Percentiles rank a stretch among this genome's conserved stretches.
Evolutionary conservation across 2,797 vertebrate species (phyloP).

Genomic region (Pachyuromys duprasi): DNA sequence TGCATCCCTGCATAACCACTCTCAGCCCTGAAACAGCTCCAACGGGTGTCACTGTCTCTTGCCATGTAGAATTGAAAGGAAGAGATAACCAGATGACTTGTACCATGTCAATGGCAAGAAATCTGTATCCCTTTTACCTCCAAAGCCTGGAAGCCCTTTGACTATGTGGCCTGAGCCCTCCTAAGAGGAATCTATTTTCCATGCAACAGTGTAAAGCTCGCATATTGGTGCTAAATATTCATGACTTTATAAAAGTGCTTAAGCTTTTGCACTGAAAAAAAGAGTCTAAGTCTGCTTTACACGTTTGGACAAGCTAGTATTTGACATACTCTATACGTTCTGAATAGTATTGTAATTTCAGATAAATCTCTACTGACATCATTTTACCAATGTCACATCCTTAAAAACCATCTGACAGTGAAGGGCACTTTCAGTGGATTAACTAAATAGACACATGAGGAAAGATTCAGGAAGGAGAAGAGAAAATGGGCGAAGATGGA

Average conservation of each 20-base stretch:
- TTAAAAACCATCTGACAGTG: conserved; percentile 65
- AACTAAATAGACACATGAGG: conserved; percentile 36
- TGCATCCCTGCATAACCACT: neutral
- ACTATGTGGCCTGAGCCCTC: conserved; percentile 61
- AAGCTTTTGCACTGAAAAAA: conserved; percentile 53
- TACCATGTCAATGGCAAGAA: conserved; percentile 61
- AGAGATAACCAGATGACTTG: conserved; percentile 69
- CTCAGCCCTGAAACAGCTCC: neutral
- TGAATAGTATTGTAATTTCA: conserved; percentile 80
- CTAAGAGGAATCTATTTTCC: conserved; percentile 72
- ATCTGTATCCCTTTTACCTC: conserved; percentile 69
- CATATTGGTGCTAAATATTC: conserved; percentile 78
- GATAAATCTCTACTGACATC: conserved; percentile 77
- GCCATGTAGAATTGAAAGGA: conserved; percentile 50
- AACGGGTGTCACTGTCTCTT: conserved; percentile 28
- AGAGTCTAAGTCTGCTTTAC: conserved; percentile 69
- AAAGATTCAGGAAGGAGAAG: neutral
- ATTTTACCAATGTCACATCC: conserved; percentile 61
- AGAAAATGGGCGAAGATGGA: neutral
- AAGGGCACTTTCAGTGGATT: conserved; percentile 64
- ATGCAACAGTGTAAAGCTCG: conserved; percentile 67
- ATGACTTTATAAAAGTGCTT: conserved; percentile 74
- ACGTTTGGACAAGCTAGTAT: conserved; percentile 78
- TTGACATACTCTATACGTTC: conserved; percentile 78
- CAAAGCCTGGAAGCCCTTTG: conserved; percentile 69